Evolutionary conservation across 2,797 vertebrate genomes (phyloP).

Genomic region (Phaenicophaeus curvirostris): DNA sequence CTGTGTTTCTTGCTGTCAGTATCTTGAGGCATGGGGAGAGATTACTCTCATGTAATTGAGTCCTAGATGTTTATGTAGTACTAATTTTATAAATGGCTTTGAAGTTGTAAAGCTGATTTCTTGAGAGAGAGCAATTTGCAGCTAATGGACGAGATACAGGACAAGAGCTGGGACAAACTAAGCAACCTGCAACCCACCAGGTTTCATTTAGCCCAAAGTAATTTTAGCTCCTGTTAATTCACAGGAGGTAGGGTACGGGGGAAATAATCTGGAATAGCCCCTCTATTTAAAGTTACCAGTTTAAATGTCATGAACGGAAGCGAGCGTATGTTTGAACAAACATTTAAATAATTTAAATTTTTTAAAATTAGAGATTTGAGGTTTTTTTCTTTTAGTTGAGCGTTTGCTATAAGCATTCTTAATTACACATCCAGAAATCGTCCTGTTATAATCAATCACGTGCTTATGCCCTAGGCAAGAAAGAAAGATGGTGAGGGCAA

Average conservation of each 20-base stretch:
- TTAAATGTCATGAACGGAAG: not conserved
- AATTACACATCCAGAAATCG: not conserved
- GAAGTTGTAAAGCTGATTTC: not conserved
- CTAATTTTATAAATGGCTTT: not conserved
- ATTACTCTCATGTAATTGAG: not conserved
- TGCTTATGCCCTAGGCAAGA: not conserved
- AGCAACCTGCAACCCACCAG: not conserved
- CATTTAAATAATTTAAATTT: not conserved
- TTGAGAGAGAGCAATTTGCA: not conserved
- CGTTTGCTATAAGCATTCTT: not conserved
- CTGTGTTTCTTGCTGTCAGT: not conserved
- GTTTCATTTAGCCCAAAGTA: not conserved
- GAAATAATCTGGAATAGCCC: not conserved
- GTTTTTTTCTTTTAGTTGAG: not conserved
- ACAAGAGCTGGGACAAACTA: accelerated
- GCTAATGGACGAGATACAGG: not conserved
- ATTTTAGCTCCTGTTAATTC: not conserved
- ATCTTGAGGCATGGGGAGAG: not conserved
- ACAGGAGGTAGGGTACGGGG: not conserved
- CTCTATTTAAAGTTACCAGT: not conserved
- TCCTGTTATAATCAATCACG: not conserved
- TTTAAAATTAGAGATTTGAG: not conserved
- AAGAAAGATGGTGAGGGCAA: not conserved
- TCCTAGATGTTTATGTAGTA: not conserved
- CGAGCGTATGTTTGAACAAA: not conserved